phyloP scores from a whole-genome alignment of 1,140 invertebrate species.

The Idris sp. region DNA sequence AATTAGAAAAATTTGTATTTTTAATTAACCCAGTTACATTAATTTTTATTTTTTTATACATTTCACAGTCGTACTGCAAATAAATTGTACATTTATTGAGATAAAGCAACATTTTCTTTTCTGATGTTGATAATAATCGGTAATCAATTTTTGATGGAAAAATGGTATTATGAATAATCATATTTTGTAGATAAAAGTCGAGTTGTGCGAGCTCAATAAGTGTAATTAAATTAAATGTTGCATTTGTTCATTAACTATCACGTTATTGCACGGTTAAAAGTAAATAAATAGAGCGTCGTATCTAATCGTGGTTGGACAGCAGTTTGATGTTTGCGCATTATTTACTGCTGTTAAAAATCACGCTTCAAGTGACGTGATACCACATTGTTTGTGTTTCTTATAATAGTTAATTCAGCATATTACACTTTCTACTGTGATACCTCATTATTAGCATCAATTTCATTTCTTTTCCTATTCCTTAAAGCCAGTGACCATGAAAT shows the following conservation, averaged over 20 bases:
- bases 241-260: slow-evolving; percentile 10
- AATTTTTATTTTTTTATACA: not conserved
- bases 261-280: slow-evolving; percentile 7
- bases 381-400: slow-evolving; percentile 42
- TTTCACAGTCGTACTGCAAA: too few relatives aligned
- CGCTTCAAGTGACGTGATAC: slow-evolving; percentile 15
- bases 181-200: slow-evolving; percentile 17
- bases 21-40: slow-evolving; percentile 24
- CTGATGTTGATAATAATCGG: not conserved
- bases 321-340: slow-evolving; percentile 16
- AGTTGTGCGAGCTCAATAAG: not conserved
- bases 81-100: too few relatives aligned
- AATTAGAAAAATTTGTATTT: slow-evolving; percentile 8
- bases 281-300: slow-evolving; percentile 39
- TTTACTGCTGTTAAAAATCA: slow-evolving; percentile 23
- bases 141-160: not conserved
- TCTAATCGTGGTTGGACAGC: slow-evolving; percentile 19
- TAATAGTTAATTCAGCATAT: slow-evolving; percentile 53
- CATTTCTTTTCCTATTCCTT: slow-evolving; percentile 56
- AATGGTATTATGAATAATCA: slow-evolving; percentile 7
- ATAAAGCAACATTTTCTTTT: too few relatives aligned
- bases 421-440: slow-evolving; percentile 53
- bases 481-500: slow-evolving; percentile 54
- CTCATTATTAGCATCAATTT: slow-evolving; percentile 54
- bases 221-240: slow-evolving; percentile 16